Evolutionary conservation across 2,888 invertebrate species (phyloP).

Genomic region (Catocala fraxini): DNA sequence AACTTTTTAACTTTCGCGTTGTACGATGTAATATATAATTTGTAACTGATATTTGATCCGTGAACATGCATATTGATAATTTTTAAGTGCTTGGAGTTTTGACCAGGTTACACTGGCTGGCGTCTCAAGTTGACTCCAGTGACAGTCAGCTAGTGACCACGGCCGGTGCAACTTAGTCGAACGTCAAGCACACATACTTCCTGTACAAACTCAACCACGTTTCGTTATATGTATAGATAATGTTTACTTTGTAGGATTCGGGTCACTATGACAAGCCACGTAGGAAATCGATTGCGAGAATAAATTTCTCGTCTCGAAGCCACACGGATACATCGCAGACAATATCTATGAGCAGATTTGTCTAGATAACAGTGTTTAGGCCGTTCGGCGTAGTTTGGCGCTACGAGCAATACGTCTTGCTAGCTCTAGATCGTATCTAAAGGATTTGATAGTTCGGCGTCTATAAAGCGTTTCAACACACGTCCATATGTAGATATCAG

Average conservation of each 20-base stretch:
- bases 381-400: not conserved
- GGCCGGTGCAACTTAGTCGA: too few species aligned
- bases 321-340: conserved; percentile 1
- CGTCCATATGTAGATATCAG: too few species aligned
- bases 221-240: not conserved
- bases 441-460: not conserved
- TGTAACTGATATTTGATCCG: too few species aligned
- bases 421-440: not conserved
- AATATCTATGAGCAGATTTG: conserved; percentile 6
- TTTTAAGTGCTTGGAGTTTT: too few species aligned
- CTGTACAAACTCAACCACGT: too few species aligned
- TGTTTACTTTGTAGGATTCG: conserved; percentile 16
- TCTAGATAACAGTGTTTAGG: not conserved
- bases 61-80: too few species aligned
- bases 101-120: too few species aligned
- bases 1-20: too few species aligned
- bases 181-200: too few species aligned
- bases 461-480: not conserved
- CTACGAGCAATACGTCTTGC: not conserved
- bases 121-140: too few species aligned
- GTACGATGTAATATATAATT: too few species aligned
- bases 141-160: too few species aligned
- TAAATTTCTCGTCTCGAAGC: conserved; percentile 3
- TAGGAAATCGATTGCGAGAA: conserved; percentile 7
- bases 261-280: conserved; percentile 14